Evolutionary conservation across 1,140 invertebrate species (phyloP).

Genomic region (Drosophila novamexicana): DNA sequence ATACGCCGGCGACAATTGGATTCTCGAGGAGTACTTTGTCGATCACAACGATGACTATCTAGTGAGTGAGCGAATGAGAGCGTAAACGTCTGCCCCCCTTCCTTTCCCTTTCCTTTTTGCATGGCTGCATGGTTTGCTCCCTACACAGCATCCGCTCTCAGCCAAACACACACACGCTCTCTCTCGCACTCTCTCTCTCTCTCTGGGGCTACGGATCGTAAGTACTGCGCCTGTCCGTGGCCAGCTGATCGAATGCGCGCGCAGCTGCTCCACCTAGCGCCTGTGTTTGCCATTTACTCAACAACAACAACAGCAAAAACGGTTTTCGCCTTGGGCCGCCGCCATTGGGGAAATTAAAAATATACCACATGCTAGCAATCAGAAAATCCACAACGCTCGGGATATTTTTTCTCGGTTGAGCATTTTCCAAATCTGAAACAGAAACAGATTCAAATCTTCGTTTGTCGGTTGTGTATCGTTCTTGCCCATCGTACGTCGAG

Average conservation of each 20-base stretch:
- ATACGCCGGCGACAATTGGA: slow-evolving; percentile 74
- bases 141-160: background rate
- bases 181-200: slow-evolving; percentile 4
- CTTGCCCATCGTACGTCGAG: slow-evolving; percentile 45
- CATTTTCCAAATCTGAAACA: slow-evolving; percentile 66
- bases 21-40: slow-evolving; percentile 75
- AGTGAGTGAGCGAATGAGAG: slow-evolving; percentile 57
- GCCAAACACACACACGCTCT: background rate
- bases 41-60: slow-evolving; percentile 77
- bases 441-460: slow-evolving; percentile 83
- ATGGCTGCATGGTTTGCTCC: background rate
- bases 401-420: slow-evolving; percentile 43
- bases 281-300: slow-evolving; percentile 59
- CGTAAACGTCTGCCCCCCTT: background rate
- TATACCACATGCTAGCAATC: slow-evolving; percentile 53
- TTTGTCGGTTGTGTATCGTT: slow-evolving; percentile 80
- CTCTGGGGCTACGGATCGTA: slow-evolving; percentile 1
- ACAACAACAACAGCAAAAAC: background rate
- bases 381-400: slow-evolving; percentile 51
- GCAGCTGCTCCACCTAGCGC: slow-evolving; percentile 52
- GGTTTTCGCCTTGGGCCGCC: slow-evolving; percentile 25
- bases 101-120: background rate
- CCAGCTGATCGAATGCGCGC: slow-evolving; percentile 65
- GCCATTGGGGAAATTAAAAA: slow-evolving; percentile 73
- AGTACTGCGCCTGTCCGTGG: slow-evolving; percentile 20